Conservation (phyloP, 2,113 vertebrate species). For the Lethenteron camtschaticum region DNA sequence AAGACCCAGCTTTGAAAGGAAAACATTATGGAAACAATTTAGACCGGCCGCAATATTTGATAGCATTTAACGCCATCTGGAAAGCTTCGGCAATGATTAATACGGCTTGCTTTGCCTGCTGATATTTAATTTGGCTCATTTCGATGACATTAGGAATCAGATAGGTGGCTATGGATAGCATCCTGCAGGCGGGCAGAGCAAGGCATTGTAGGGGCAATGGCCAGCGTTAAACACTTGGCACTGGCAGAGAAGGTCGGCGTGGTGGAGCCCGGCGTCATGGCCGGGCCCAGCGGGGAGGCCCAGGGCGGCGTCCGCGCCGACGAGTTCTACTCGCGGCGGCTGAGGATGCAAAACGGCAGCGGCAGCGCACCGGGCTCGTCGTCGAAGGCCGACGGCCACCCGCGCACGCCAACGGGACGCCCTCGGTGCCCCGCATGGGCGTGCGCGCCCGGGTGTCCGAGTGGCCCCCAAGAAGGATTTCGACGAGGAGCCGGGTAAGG, state of each 20-base stretch:
- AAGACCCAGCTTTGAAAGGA: too few species aligned
- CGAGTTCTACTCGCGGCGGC: constrained; percentile 70
- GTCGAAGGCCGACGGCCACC: constrained; percentile 19
- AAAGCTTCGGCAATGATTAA: too few species aligned
- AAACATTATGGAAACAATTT: too few species aligned
- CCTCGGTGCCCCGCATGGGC: constrained; percentile 83
- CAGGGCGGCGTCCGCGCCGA: constrained; percentile 45
- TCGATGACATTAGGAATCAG: too few species aligned
- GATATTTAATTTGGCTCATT: too few species aligned
- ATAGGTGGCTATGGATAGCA: too few species aligned
- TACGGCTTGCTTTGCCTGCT: too few species aligned
- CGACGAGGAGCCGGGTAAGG: constrained; percentile 26
- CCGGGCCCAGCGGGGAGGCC: constrained; percentile 25
- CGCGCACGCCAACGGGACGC: constrained; percentile 45
- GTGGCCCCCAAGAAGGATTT: constrained; percentile 72
- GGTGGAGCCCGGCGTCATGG: constrained; percentile 26
- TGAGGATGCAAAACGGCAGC: constrained; percentile 50
- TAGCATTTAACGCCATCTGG: too few species aligned
- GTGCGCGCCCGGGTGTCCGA: constrained; percentile 79
- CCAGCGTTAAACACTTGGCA: constrained; percentile 54
- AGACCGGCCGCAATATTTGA: too few species aligned
- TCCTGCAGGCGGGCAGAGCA: constrained; percentile 8
- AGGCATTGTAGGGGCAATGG: constrained; percentile 36
- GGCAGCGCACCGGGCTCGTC: constrained; percentile 24
- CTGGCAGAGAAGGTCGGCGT: constrained; percentile 58